Percentiles rank a stretch among this genome's conserved stretches.
These are phyloP conservation scores for Nephila pilipes DNA, from an alignment of 1,140 invertebrate species.

Conservation along the genomic window DNA sequence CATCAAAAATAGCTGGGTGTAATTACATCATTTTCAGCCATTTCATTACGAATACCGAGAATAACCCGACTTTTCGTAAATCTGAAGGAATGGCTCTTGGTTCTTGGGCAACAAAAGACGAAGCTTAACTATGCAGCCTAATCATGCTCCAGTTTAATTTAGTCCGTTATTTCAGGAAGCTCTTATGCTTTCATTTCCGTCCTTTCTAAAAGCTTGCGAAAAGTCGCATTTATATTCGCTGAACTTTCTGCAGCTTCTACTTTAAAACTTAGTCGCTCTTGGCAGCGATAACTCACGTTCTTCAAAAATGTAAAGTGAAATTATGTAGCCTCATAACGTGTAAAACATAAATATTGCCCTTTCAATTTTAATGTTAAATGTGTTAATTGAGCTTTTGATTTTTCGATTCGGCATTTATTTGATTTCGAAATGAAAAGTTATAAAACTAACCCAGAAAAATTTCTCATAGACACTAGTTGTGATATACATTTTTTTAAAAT, in stretches of 20 bases:
- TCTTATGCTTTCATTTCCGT: conserved; percentile 28
- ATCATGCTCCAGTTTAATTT: conserved; percentile 25
- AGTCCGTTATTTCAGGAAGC: conserved; percentile 37
- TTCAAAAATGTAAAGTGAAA: not conserved
- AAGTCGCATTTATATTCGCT: conserved; percentile 36
- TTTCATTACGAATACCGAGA: conserved; percentile 28
- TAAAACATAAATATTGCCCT: not conserved
- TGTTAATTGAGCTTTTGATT: not conserved
- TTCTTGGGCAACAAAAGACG: conserved; percentile 6
- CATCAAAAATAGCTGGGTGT: not conserved
- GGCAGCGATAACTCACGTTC: conserved; percentile 12
- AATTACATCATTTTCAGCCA: conserved; percentile 33
- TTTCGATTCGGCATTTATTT: not conserved
- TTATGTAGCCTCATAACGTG: not conserved
- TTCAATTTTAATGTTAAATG: not conserved
- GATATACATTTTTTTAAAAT: not conserved
- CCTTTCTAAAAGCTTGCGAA: conserved; percentile 16
- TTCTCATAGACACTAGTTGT: not conserved
- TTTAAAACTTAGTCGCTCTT: not conserved
- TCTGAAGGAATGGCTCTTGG: conserved; percentile 5
- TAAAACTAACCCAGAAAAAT: not conserved
- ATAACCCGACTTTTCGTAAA: conserved; percentile 29
- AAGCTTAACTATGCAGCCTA: conserved; percentile 31
- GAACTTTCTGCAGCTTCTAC: not conserved
- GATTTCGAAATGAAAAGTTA: not conserved